These are phyloP conservation scores for Druceiella hillmani DNA, from an alignment of 2,888 invertebrate genomes.

Conservation along the genomic window DNA sequence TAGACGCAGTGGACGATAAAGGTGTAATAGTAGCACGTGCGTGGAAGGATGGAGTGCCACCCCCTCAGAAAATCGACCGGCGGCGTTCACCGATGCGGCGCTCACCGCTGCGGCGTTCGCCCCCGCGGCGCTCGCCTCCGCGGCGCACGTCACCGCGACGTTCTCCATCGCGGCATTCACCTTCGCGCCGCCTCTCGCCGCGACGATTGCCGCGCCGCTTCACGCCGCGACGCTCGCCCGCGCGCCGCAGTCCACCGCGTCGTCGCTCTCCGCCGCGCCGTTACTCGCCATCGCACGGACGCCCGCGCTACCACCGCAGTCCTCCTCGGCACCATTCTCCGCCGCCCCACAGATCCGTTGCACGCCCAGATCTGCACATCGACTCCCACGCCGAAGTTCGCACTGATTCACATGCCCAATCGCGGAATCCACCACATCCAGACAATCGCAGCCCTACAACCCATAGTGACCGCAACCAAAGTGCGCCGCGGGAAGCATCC, in stretches of 20 bases:
- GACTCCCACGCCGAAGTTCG: slow-evolving; percentile 10
- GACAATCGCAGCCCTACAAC: slow-evolving; percentile 26
- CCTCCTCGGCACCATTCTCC: no score
- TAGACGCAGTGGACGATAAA: slow-evolving; percentile 23
- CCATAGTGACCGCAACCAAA: slow-evolving; percentile 20
- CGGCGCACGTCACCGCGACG: slow-evolving; percentile 21
- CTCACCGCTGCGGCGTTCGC: slow-evolving; percentile 12
- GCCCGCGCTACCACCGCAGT: background rate
- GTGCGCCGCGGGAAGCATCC: slow-evolving; percentile 3
- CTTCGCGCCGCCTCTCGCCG: no score
- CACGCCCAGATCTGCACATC: background rate
- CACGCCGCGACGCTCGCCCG: no score
- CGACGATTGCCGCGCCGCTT: no score
- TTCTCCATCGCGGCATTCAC: no score
- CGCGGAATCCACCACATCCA: slow-evolving; percentile 25
- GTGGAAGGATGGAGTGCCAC: slow-evolving; percentile 12
- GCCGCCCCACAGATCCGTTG: background rate
- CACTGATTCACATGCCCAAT: slow-evolving; percentile 10
- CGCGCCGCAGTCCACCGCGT: slow-evolving; percentile 4
- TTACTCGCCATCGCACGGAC: slow-evolving; percentile 3
- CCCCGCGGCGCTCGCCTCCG: slow-evolving; percentile 23
- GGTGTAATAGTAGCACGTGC: background rate
- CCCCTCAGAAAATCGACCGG: slow-evolving; percentile 22
- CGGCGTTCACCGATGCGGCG: slow-evolving; percentile 13
- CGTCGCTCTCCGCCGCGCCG: slow-evolving; percentile 11